phyloP scores from a whole-genome alignment of 2,113 vertebrate species.

The Cyprinus carpio region DNA sequence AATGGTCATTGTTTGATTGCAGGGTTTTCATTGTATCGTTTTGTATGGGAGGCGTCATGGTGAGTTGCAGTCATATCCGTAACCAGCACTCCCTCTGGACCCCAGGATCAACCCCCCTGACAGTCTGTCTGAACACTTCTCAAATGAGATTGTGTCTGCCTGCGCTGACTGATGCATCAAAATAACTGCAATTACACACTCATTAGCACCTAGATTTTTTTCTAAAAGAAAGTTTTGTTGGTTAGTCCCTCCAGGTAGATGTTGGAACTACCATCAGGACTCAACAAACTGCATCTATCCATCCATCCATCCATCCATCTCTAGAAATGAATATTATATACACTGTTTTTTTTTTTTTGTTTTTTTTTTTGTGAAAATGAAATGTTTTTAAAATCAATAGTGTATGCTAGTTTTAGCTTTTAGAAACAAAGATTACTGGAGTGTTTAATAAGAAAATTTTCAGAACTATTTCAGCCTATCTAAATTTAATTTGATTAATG shows the following conservation, averaged over 20 bases:
- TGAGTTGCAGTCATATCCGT: neutral
- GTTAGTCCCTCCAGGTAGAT: neutral
- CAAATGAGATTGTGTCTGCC: neutral
- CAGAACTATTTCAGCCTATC: too few relatives aligned
- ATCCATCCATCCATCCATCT: too few relatives aligned
- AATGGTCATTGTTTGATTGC: conserved; percentile 21
- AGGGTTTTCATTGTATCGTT: neutral
- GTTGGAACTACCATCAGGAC: neutral
- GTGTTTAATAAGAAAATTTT: too few relatives aligned
- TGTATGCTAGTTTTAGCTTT: too few relatives aligned
- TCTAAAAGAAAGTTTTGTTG: neutral
- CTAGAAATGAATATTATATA: too few relatives aligned
- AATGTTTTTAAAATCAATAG: too few relatives aligned
- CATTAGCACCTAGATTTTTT: neutral
- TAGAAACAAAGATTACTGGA: too few relatives aligned
- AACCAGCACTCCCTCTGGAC: neutral
- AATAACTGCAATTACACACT: neutral
- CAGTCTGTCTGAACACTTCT: conserved; percentile 65
- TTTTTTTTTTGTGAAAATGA: too few relatives aligned
- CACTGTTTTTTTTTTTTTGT: too few relatives aligned
- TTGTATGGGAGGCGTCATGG: neutral
- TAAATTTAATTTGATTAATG: too few relatives aligned
- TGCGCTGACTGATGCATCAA: neutral
- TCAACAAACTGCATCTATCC: neutral
- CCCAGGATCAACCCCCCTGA: neutral